Base-by-base conservation (phyloP, 64 coral and sea anemone species). In the Anthopleura sola region DNA sequence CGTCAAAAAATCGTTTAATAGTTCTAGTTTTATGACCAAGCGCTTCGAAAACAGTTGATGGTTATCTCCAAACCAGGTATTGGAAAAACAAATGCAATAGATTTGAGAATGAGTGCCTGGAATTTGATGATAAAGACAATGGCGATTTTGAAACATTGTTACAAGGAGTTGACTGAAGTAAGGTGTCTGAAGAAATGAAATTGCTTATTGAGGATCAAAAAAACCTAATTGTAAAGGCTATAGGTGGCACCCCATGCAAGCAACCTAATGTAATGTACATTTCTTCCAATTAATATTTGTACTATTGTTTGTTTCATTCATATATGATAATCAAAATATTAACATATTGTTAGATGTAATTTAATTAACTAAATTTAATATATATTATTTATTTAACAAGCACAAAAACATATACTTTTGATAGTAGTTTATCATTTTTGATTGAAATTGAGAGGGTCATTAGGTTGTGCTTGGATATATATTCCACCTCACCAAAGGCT, bases 401-500 rank as follows among this genome's bases (percentile, higher is more conserved):
- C n/a, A n/a, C n/a, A n/a, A n/a, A n/a, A n/a, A n/a, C n/a, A n/a
- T n/a, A n/a, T n/a, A n/a, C n/a, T n/a, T n/a, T n/a, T n/a, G n/a
- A n/a, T n/a, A n/a, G n/a, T n/a, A n/a, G n/a, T n/a, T n/a, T n/a
- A n/a, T n/a, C n/a, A n/a, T n/a, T 20, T 14, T n/a, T n/a, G n/a
- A n/a, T n/a, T n/a, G n/a, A n/a, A n/a, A n/a, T n/a, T n/a, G n/a
- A n/a, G 51, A 86, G 84, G 55, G 50, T 86, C 18, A 51, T 86
- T 1, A 75, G 50, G 12, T 18, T 86, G 32, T 86, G 84, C 36
- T 18, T 86, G 3, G 84, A 86, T 44, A 74, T 86, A 28, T 86
- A 86, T 23, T 71, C 62, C 46, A 31, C 84, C 26, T 86, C 84
- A 50, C 34, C 57, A 24, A 86, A 86, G 37, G 84, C 62, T 18